Evolutionary conservation across 2,797 vertebrate genomes (phyloP).

Genomic region (Clangula hyemalis): DNA sequence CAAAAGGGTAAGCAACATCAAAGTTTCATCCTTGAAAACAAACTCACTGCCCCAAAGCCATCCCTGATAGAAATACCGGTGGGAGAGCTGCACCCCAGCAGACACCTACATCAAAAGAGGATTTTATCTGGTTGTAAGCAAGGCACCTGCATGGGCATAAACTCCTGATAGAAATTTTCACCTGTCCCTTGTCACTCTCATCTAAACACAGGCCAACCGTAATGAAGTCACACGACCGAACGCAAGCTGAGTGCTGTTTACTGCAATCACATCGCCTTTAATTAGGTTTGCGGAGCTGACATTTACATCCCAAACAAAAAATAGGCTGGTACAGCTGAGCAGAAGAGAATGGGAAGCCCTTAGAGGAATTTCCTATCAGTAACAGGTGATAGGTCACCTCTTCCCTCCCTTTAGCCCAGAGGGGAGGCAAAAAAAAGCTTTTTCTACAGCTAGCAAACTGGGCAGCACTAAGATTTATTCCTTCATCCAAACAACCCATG

Average conservation of each 20-base stretch:
- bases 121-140: no score
- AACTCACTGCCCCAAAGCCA: background rate
- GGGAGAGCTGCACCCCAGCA: background rate
- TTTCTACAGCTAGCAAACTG: background rate
- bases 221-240: background rate
- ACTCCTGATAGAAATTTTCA: background rate
- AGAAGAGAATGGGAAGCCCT: background rate
- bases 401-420: background rate
- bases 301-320: background rate
- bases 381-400: background rate
- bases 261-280: background rate
- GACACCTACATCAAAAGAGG: background rate
- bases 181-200: background rate
- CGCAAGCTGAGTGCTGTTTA: background rate
- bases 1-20: background rate
- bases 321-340: background rate
- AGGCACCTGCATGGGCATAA: background rate
- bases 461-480: background rate
- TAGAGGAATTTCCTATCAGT: background rate
- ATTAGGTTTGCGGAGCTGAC: background rate
- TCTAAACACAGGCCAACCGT: background rate
- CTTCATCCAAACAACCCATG: background rate
- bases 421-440: background rate
- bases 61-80: fast-evolving
- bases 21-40: background rate